Evolutionary conservation across 1,140 invertebrate genomes (phyloP), one percentile per base, ranked within the genome.

Genomic region (Melitaea cinxia): DNA sequence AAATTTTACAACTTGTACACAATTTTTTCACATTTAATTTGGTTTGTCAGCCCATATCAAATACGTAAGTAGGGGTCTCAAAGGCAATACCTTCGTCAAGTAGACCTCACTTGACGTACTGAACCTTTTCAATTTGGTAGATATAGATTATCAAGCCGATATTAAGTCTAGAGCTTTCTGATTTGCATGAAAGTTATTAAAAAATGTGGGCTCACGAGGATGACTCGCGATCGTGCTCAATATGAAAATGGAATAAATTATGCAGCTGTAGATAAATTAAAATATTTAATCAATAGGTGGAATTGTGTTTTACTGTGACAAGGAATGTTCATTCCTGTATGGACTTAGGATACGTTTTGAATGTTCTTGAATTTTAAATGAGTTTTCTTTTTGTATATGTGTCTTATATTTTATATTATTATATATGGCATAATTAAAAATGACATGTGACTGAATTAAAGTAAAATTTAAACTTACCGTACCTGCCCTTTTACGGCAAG

Each of bases 121-220:
- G 68, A 70, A 73, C 80, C 82, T 86, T 87, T 87, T 84, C 85
- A 86, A 88, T 86, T 88, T 79, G 75, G 83, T 82, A 77, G 57
- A 66, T 79, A 71, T 69, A 75, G 75, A 75, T 78, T 78, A 87
- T 84, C 80, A 81, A 64, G 77, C 78, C 76, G 73, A 84, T 84
- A 89, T 87, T 85, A 85, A 85, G 77, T 81, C 75, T 74, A 82
- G 76, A 71, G 74, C 67, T 65, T 73, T 71, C 73, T 72, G 72
- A 86, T 89, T 89, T 88, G 80, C 85, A 89, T 89, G 75, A 82
- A 85, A 85, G 78, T 88, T 88, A 89, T 89, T 88, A 86, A 84
- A 84, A 69, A 79, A 77, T 75, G 63, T 74, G 73, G 71, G 65
- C 73, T 73, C 67, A 73, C 73, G 59, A 72, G 72, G 57, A 66